phyloP scores from a whole-genome alignment of 2,113 vertebrate species.

The Onychorhynchus coronatus region DNA sequence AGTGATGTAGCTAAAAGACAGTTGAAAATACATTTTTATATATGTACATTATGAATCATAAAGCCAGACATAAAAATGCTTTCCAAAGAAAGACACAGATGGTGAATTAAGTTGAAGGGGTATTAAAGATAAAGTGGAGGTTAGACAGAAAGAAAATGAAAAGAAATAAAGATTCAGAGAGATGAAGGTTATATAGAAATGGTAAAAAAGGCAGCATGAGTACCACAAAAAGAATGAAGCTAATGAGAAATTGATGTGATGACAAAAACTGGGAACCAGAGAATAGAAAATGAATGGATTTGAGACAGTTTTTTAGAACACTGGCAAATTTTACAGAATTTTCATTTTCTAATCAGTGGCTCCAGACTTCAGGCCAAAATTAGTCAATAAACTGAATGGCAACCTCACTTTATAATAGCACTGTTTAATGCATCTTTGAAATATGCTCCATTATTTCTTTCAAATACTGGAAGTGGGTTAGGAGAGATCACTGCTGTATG shows the following conservation, averaged over 20 bases:
- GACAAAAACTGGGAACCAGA: not conserved
- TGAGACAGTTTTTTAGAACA: not conserved
- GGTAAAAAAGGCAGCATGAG: not conserved
- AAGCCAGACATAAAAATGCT: not conserved
- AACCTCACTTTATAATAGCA: not conserved
- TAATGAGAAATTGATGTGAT: not conserved
- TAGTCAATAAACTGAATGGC: not conserved
- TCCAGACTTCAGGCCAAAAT: not conserved
- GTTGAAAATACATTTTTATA: conserved; percentile 9
- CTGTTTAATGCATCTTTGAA: not conserved
- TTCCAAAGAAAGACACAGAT: not conserved
- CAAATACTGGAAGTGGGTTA: not conserved
- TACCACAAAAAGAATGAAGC: not conserved
- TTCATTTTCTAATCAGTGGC: not conserved
- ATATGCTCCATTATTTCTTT: not conserved
- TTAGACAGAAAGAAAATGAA: not conserved
- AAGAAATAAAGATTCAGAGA: not conserved
- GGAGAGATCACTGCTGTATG: not conserved
- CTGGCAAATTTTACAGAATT: not conserved
- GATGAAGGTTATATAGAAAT: not conserved
- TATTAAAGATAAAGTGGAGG: not conserved
- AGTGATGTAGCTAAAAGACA: not conserved
- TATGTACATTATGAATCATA: not conserved
- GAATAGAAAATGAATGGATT: not conserved
- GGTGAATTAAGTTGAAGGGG: not conserved